Conservation (phyloP, 2,888 invertebrate genomes). For the Heliconius erato region DNA sequence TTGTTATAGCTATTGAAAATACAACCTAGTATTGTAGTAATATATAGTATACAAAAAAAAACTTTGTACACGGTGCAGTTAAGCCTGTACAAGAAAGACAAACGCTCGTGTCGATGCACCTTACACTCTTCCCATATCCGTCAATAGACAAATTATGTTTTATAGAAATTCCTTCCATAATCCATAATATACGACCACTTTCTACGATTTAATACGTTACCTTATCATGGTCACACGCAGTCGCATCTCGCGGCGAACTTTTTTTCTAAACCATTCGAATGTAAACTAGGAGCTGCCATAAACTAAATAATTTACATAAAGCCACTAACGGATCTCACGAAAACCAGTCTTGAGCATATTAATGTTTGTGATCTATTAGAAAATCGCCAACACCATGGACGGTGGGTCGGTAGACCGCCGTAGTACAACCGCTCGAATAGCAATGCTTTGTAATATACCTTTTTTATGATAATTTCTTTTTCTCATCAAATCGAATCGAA, state of each 20-base stretch:
- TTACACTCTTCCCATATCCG: constrained; percentile 47
- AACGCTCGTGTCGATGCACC: constrained; percentile 23
- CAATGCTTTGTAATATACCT: constrained; percentile 63
- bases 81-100: not conserved
- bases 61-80: not conserved
- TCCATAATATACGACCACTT: constrained; percentile 73
- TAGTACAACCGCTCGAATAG: constrained; percentile 57
- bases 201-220: constrained; percentile 71
- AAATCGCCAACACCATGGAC: constrained; percentile 73
- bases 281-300: constrained; percentile 81
- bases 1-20: no score
- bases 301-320: constrained; percentile 83
- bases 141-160: constrained; percentile 46
- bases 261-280: constrained; percentile 73
- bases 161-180: constrained; percentile 60
- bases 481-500: constrained; percentile 64
- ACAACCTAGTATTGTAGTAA: no score
- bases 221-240: constrained; percentile 60
- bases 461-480: constrained; percentile 75
- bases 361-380: constrained; percentile 85
- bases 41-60: no score
- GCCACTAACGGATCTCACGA: constrained; percentile 84
- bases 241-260: constrained; percentile 55
- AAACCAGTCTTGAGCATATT: constrained; percentile 80
- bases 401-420: constrained; percentile 47